Conservation (phyloP, 2,888 invertebrate genomes). For the Lapara coniferarum region DNA sequence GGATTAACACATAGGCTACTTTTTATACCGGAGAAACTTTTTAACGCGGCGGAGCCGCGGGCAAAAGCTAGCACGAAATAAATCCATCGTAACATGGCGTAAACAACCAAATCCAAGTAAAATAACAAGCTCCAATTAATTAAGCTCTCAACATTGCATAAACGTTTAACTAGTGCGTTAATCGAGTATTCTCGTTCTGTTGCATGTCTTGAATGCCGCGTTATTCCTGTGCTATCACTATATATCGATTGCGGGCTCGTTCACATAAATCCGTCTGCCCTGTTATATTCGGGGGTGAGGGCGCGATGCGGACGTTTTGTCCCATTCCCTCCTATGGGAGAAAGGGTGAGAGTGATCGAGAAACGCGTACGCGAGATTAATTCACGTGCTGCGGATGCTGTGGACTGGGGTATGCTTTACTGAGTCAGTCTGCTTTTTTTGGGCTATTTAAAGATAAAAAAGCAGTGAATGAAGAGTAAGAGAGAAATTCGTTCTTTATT, state of each 20-base stretch:
- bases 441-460: too few species aligned
- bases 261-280: slow-evolving; percentile 53
- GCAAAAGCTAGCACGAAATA: too few species aligned
- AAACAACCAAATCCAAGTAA: not conserved
- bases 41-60: too few species aligned
- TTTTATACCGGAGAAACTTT: too few species aligned
- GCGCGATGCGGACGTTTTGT: slow-evolving; percentile 61
- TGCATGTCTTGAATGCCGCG: not conserved
- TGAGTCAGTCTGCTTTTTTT: slow-evolving; percentile 46
- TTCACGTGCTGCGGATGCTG: slow-evolving; percentile 77
- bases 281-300: slow-evolving; percentile 56
- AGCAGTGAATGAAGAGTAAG: too few species aligned
- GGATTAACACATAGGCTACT: too few species aligned
- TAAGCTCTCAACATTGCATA: not conserved
- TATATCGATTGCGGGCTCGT: slow-evolving; percentile 70
- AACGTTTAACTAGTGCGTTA: not conserved
- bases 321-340: slow-evolving; percentile 44
- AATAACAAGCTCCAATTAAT: not conserved
- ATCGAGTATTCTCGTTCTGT: slow-evolving; percentile 32
- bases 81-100: too few species aligned
- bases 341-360: slow-evolving; percentile 51
- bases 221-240: slow-evolving; percentile 40
- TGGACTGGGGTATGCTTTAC: slow-evolving; percentile 46
- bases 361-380: slow-evolving; percentile 55
- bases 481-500: too few species aligned